Conservation (phyloP, 2,113 vertebrate species). For the Tetrax tetrax region DNA sequence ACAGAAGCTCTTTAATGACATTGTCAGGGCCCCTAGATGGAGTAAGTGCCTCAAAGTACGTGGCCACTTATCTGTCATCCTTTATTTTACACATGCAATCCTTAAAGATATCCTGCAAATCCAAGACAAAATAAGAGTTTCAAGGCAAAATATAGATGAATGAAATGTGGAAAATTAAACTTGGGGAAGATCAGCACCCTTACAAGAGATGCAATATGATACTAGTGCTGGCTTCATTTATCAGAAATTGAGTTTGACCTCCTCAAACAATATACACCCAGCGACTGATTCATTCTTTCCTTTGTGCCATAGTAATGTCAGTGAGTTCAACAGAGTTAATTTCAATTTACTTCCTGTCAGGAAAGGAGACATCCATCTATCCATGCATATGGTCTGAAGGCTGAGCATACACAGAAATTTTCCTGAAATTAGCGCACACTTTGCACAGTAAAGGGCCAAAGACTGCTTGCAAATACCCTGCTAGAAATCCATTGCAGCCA, state of each 20-base stretch:
- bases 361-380: neutral
- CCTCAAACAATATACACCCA: neutral
- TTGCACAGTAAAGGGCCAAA: neutral
- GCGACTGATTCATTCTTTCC: neutral
- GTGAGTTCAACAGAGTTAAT: conserved; percentile 6
- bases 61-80: neutral
- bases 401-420: neutral
- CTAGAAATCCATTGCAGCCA: neutral
- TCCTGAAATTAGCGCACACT: neutral
- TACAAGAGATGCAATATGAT: conserved; percentile 18
- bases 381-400: neutral
- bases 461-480: neutral
- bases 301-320: neutral
- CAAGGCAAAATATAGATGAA: conserved; percentile 5
- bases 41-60: neutral
- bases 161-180: conserved; percentile 35
- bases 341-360: conserved; percentile 29
- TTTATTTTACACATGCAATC: neutral
- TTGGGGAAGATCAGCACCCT: conserved; percentile 21
- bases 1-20: conserved; percentile 9
- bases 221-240: neutral
- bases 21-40: conserved; percentile 43
- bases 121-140: conserved; percentile 1
- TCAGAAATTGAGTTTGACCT: conserved; percentile 39
- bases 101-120: conserved; percentile 11